Evolutionary conservation across 1,140 invertebrate species (phyloP).

Genomic region (Druon quercuslanigerum): DNA sequence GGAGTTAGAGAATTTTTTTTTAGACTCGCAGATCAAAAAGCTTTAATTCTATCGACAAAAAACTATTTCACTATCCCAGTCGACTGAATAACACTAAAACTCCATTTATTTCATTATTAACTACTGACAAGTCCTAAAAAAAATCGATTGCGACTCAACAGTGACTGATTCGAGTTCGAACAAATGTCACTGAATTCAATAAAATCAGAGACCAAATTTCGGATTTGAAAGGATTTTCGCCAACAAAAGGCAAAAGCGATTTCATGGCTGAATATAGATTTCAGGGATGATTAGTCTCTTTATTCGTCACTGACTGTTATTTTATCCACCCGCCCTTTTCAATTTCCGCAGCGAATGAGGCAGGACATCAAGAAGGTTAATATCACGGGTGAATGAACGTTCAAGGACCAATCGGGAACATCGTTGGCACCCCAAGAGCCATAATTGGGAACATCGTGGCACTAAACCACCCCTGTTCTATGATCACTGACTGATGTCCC

Average conservation of each 20-base stretch:
- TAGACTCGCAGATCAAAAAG: too few relatives aligned
- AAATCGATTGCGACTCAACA: too few relatives aligned
- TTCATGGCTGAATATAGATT: neutral
- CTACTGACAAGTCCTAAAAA: too few relatives aligned
- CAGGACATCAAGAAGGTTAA: conserved; percentile 26
- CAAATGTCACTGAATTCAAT: too few relatives aligned
- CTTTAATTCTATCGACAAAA: too few relatives aligned
- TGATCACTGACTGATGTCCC: conserved; percentile 15
- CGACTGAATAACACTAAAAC: too few relatives aligned
- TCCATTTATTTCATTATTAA: too few relatives aligned
- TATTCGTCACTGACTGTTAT: conserved; percentile 18
- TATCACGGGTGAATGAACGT: conserved; percentile 10
- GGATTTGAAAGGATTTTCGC: neutral
- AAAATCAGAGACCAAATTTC: too few relatives aligned
- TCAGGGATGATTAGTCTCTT: conserved; percentile 14
- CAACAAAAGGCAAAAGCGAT: neutral
- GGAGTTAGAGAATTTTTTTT: too few relatives aligned
- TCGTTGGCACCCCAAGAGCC: conserved; percentile 19
- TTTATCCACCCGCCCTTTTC: conserved; percentile 11
- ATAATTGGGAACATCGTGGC: conserved; percentile 26
- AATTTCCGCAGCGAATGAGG: neutral
- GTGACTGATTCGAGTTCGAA: too few relatives aligned
- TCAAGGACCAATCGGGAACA: conserved; percentile 29
- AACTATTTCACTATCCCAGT: too few relatives aligned
- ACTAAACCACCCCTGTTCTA: neutral